phyloP scores from a whole-genome alignment of 2,888 invertebrate genomes.

The Dryococelus australis region DNA sequence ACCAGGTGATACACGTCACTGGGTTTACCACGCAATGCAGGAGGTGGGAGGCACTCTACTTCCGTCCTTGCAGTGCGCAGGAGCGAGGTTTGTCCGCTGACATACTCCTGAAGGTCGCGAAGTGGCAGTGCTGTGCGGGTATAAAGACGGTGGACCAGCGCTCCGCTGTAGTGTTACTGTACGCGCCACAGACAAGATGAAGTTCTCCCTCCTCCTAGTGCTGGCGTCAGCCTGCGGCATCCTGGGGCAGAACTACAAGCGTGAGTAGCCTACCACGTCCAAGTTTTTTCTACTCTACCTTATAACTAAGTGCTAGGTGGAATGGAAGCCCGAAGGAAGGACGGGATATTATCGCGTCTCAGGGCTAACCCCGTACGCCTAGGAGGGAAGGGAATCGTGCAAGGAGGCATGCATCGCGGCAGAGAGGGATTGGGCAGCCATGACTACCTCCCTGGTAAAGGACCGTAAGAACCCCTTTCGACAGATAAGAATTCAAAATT shows the following conservation, averaged over 20 bases:
- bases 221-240: background rate
- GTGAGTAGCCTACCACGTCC: background rate
- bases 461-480: no score
- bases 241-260: constrained; percentile 11
- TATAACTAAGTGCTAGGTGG: no score
- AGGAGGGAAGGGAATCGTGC: no score
- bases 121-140: background rate
- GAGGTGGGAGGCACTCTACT: background rate
- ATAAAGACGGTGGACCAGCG: background rate
- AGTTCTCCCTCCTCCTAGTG: background rate
- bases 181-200: background rate
- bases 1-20: background rate
- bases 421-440: no score
- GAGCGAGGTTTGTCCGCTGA: background rate
- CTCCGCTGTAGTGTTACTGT: background rate
- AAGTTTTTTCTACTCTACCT: no score
- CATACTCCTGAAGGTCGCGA: background rate
- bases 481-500: no score
- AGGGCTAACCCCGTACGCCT: no score
- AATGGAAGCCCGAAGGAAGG: no score
- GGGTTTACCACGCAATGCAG: background rate
- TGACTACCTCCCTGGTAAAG: no score
- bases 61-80: background rate
- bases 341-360: no score
- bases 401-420: no score